phyloP scores from a whole-genome alignment of 1,140 invertebrate genomes.

The Hetaerina americana region DNA sequence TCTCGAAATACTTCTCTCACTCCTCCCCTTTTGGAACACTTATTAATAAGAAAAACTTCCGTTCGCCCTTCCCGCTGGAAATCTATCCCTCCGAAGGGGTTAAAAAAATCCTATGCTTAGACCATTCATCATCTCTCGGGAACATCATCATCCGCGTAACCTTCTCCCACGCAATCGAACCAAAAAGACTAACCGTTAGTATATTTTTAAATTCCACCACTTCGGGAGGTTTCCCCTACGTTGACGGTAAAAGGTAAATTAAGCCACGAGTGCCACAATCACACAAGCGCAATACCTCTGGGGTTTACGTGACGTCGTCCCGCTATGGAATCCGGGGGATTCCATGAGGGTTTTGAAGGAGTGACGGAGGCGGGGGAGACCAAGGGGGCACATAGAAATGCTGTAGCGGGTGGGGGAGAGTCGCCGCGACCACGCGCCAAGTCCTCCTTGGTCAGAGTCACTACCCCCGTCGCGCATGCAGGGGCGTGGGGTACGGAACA shows the following conservation, averaged over 20 bases:
- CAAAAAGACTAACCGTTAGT: not conserved
- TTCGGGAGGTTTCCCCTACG: no score
- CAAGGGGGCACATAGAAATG: no score
- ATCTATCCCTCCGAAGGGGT: no score
- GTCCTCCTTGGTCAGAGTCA: not conserved
- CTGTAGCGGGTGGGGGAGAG: not conserved
- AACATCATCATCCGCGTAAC: no score
- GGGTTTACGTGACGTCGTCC: not conserved
- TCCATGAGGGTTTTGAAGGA: not conserved
- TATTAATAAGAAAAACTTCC: no score
- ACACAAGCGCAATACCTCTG: not conserved
- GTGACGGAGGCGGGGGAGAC: not conserved
- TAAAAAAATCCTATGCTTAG: no score
- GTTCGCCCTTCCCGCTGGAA: no score
- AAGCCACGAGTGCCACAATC: no score
- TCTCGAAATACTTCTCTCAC: no score
- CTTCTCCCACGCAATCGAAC: not conserved
- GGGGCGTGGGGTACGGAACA: not conserved
- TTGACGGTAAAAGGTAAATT: no score
- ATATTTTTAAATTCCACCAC: not conserved
- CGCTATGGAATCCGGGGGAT: not conserved
- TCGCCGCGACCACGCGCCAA: not conserved
- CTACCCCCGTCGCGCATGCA: not conserved
- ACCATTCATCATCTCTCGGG: no score
- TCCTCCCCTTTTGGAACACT: no score